A percentile compares a stretch with the other conserved stretches of the same genome.
phyloP scores from a whole-genome alignment of 2,113 vertebrate species.

The Tautogolabrus adspersus region DNA sequence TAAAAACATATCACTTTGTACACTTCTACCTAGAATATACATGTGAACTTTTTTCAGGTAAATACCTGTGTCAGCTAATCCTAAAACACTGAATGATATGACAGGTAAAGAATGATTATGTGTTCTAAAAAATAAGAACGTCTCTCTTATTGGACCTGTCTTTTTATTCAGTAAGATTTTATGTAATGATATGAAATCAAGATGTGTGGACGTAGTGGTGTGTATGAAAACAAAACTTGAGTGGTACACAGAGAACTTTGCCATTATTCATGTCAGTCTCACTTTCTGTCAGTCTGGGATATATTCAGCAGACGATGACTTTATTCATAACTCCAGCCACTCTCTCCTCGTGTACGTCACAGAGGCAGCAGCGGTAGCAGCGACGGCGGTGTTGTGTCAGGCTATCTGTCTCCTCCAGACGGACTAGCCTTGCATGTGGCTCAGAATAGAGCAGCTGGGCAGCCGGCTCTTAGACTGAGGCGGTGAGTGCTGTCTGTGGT shows the following conservation, averaged over 20 bases:
- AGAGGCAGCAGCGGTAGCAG: constrained; percentile 33
- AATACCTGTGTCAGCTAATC: too few species aligned
- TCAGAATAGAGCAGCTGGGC: constrained; percentile 70
- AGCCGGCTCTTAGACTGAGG: constrained; percentile 54
- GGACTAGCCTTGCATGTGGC: constrained; percentile 63
- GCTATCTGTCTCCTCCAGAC: constrained; percentile 75
- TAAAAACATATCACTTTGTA: too few species aligned
- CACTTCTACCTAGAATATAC: too few species aligned
- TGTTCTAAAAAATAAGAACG: too few species aligned
- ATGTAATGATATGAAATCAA: neutral
- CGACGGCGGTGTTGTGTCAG: constrained; percentile 51
- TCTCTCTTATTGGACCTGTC: too few species aligned
- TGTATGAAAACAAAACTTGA: too few species aligned
- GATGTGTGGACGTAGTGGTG: too few species aligned
- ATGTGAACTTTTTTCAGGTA: too few species aligned
- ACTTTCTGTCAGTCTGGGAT: constrained; percentile 21
- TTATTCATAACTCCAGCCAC: constrained; percentile 54
- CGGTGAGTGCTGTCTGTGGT: constrained; percentile 67
- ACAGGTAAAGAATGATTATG: too few species aligned
- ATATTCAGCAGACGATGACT: constrained; percentile 16
- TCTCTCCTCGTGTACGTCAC: constrained; percentile 30
- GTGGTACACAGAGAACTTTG: neutral
- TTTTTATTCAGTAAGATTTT: too few species aligned
- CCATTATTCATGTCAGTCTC: constrained; percentile 24
- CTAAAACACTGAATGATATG: too few species aligned